These are phyloP conservation scores for Gavialis gangeticus DNA, from an alignment of 2,113 vertebrate species.

Conservation along the genomic window DNA sequence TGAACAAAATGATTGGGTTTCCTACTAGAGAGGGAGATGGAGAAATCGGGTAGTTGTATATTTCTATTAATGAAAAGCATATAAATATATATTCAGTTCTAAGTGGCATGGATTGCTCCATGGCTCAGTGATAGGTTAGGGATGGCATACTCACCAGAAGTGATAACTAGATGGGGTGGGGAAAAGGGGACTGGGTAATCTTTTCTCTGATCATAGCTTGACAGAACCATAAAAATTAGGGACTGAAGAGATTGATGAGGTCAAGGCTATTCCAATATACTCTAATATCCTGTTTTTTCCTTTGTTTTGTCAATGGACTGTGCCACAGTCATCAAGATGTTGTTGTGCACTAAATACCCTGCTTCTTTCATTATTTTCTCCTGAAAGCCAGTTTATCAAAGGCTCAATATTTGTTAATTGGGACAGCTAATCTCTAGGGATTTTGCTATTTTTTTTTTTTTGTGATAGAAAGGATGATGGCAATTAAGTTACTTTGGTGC, in stretches of 20 bases:
- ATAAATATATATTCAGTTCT: accelerated
- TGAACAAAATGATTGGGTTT: background rate
- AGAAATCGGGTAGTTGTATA: background rate
- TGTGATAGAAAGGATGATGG: background rate
- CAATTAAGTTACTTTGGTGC: constrained; percentile 33
- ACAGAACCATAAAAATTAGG: background rate
- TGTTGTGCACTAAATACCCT: background rate
- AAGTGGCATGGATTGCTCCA: accelerated
- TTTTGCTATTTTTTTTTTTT: constrained; percentile 31
- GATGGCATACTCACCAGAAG: accelerated
- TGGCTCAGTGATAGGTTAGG: accelerated
- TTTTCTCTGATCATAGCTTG: background rate
- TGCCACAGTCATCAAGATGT: background rate
- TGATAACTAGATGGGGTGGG: accelerated
- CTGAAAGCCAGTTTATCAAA: background rate
- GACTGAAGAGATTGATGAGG: background rate
- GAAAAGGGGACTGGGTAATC: background rate
- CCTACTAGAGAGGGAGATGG: background rate
- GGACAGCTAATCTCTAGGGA: background rate
- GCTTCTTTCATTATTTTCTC: background rate
- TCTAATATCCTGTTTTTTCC: background rate
- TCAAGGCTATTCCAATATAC: background rate
- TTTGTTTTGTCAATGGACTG: background rate
- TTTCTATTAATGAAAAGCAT: accelerated
- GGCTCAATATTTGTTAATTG: constrained; percentile 21